Percentiles rank a stretch among this genome's conserved stretches.
Conservation (phyloP, 2,888 invertebrate genomes). For the Eupithecia inturbata region DNA sequence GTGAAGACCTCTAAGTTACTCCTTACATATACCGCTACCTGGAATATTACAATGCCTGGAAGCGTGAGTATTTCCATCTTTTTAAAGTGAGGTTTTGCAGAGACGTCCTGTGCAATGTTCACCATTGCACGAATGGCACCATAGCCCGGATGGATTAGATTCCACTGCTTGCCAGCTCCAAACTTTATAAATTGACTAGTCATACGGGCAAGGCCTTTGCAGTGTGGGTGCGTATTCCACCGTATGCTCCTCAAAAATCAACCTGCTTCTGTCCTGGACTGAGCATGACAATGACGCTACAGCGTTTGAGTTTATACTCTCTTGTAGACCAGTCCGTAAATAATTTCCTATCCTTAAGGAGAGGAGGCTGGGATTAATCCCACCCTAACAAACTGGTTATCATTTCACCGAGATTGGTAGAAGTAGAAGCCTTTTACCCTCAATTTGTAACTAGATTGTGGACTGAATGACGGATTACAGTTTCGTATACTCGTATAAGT, state of each 20-base stretch:
- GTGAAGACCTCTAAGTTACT: too few relatives aligned
- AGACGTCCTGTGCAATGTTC: too few relatives aligned
- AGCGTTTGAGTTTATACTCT: background rate
- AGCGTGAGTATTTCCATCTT: too few relatives aligned
- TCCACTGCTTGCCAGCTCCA: too few relatives aligned
- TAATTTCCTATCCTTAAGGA: background rate
- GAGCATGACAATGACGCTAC: background rate
- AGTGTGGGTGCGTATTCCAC: background rate
- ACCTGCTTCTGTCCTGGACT: background rate
- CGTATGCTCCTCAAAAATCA: background rate
- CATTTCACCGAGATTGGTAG: conserved; percentile 9
- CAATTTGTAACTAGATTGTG: conserved; percentile 12
- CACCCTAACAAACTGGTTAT: background rate
- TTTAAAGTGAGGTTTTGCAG: too few relatives aligned
- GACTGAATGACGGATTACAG: conserved; percentile 23
- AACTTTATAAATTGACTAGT: too few relatives aligned
- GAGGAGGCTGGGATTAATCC: too few relatives aligned
- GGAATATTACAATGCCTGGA: too few relatives aligned
- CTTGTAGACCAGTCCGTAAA: background rate
- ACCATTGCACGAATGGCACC: too few relatives aligned
- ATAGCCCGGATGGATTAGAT: too few relatives aligned
- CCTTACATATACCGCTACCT: too few relatives aligned
- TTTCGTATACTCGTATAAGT: conserved; percentile 19
- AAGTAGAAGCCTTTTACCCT: conserved; percentile 3
- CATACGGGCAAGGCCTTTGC: background rate